phyloP scores from a whole-genome alignment of 2,113 vertebrate genomes.

The Malurus cyaneus region DNA sequence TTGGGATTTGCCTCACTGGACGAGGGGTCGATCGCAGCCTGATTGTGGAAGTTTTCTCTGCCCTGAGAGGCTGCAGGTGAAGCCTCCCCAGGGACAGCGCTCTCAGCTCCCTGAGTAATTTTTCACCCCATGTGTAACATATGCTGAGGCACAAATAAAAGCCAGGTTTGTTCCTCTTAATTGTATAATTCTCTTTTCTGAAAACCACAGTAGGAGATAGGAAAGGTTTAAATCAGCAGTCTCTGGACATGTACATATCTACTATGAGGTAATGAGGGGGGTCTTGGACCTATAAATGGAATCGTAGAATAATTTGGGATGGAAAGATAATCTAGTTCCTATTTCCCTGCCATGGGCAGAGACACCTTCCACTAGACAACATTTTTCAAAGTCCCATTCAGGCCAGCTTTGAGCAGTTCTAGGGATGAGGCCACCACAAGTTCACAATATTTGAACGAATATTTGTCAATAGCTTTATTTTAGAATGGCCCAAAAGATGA shows the following conservation, averaged over 20 bases:
- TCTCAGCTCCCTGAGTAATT: no score
- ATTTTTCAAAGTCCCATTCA: background rate
- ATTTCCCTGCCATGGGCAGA: background rate
- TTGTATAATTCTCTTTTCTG: background rate
- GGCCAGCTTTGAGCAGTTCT: background rate
- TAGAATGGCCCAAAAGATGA: background rate
- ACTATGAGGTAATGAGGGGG: background rate
- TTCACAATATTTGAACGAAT: background rate
- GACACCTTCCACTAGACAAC: background rate
- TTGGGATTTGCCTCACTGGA: no score
- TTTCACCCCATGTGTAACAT: no score
- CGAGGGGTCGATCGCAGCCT: no score
- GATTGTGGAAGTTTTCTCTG: no score
- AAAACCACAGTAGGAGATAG: background rate
- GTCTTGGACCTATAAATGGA: background rate
- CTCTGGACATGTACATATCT: background rate
- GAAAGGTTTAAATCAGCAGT: background rate
- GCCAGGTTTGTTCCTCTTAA: no score
- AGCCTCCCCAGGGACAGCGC: no score
- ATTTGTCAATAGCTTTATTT: background rate
- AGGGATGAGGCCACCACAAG: background rate
- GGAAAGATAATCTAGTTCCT: background rate
- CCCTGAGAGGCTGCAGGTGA: no score
- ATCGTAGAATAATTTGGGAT: background rate
- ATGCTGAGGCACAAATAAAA: no score